Evolutionary conservation across 2,888 invertebrate genomes (phyloP).

Genomic region (Cryptosula pallasiana): DNA sequence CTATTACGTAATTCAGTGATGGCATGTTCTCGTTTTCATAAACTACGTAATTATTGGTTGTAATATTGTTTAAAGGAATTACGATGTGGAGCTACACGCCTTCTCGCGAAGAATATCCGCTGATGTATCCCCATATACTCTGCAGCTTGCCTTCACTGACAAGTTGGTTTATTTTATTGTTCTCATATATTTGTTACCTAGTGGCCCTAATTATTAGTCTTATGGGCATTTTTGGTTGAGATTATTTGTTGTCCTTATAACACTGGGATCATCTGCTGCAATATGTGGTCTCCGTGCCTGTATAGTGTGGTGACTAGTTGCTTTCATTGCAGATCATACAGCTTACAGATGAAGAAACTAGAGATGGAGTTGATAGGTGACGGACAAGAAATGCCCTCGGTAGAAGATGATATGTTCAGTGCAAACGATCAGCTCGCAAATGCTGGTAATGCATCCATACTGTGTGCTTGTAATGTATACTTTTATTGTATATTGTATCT

Average conservation of each 20-base stretch:
- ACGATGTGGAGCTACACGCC: conserved; percentile 77
- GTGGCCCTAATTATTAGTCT: too few species aligned
- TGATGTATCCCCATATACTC: background rate
- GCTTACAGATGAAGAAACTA: background rate
- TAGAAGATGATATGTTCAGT: background rate
- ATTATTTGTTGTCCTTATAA: too few species aligned
- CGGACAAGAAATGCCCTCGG: background rate
- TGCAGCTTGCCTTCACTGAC: conserved; percentile 4
- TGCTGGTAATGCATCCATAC: background rate
- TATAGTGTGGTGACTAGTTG: too few species aligned
- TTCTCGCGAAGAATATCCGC: conserved; percentile 70
- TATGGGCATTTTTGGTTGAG: too few species aligned
- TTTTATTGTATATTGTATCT: too few species aligned
- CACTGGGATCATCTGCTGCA: too few species aligned
- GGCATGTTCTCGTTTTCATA: background rate
- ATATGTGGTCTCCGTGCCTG: too few species aligned
- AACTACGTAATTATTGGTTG: background rate
- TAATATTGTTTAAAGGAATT: conserved; percentile 62
- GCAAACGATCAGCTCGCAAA: background rate
- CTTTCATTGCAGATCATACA: background rate
- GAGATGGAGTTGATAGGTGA: background rate
- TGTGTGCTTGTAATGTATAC: too few species aligned
- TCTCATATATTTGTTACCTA: too few species aligned
- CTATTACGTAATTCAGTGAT: background rate
- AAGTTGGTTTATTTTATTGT: too few species aligned